Percentiles rank a stretch among this genome's conserved stretches.
Evolutionary conservation across 1,140 invertebrate species (phyloP).

Genomic region (Elysia chlorotica): DNA sequence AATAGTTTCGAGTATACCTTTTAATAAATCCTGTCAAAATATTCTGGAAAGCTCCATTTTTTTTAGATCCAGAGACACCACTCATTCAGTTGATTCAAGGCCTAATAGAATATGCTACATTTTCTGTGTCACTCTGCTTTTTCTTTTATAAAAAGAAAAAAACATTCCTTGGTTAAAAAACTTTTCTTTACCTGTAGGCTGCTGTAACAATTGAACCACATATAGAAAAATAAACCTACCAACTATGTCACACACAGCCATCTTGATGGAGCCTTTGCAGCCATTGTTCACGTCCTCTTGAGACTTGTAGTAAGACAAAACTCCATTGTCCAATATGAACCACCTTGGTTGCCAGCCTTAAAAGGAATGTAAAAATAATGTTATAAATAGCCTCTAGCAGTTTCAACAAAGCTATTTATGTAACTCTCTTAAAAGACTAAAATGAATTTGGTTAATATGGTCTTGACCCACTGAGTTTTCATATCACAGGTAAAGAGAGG

Average conservation of each 20-base stretch:
- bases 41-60: no score
- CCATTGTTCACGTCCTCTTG: slow-evolving; percentile 82
- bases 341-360: slow-evolving; percentile 84
- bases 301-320: slow-evolving; percentile 82
- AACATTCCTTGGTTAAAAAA: background rate
- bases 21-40: no score
- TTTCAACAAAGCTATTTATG: background rate
- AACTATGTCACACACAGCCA: slow-evolving; percentile 81
- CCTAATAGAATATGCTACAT: no score
- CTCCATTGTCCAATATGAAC: slow-evolving; percentile 81
- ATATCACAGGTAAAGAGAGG: background rate
- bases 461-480: background rate
- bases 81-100: no score
- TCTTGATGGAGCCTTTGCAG: slow-evolving; percentile 82
- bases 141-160: background rate
- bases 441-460: background rate
- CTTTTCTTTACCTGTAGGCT: background rate
- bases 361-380: background rate
- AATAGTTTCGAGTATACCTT: no score
- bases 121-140: no score
- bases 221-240: slow-evolving; percentile 60
- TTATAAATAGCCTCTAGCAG: background rate
- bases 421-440: background rate
- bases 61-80: no score
- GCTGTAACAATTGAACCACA: background rate